phyloP scores from a whole-genome alignment of 1,140 invertebrate species.

The Drosophila micromelanica region DNA sequence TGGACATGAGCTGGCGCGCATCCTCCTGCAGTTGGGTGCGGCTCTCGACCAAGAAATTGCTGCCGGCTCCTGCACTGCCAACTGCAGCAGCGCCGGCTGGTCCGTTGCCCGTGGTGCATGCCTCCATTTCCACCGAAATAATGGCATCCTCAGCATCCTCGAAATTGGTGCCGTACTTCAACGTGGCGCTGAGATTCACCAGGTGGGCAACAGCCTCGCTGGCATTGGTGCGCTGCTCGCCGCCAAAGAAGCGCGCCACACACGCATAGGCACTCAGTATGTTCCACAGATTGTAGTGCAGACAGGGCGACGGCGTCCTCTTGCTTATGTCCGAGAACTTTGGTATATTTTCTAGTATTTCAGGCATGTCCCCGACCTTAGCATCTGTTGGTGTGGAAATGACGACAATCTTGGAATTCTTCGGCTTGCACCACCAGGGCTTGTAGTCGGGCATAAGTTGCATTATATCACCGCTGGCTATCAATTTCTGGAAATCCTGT shows the following conservation, averaged over 20 bases:
- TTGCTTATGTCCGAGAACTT: conserved; percentile 86
- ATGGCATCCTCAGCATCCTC: conserved; percentile 86
- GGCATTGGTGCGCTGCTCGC: conserved; percentile 87
- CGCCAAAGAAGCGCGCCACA: conserved; percentile 88
- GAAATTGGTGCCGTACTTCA: conserved; percentile 87
- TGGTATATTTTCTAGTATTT: conserved; percentile 83
- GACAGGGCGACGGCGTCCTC: conserved; percentile 86
- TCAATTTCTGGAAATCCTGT: conserved; percentile 89
- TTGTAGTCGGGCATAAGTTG: conserved; percentile 88
- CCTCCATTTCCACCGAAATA: conserved; percentile 86
- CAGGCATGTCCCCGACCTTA: conserved; percentile 35
- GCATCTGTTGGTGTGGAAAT: conserved; percentile 69
- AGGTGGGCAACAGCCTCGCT: conserved; percentile 86
- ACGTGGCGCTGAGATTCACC: conserved; percentile 86
- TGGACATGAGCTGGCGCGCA: conserved; percentile 65
- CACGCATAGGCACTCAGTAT: conserved; percentile 89
- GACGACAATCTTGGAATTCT: conserved; percentile 86
- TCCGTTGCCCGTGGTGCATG: conserved; percentile 70
- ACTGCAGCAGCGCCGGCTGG: conserved; percentile 49
- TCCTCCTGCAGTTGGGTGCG: conserved; percentile 64
- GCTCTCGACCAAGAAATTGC: conserved; percentile 55
- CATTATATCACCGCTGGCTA: conserved; percentile 87
- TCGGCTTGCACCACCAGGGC: conserved; percentile 89
- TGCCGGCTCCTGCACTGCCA: conserved; percentile 27
- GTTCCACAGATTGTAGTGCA: conserved; percentile 90